Conservation (phyloP, 2,113 vertebrate genomes). For the Okapia johnstoni region DNA sequence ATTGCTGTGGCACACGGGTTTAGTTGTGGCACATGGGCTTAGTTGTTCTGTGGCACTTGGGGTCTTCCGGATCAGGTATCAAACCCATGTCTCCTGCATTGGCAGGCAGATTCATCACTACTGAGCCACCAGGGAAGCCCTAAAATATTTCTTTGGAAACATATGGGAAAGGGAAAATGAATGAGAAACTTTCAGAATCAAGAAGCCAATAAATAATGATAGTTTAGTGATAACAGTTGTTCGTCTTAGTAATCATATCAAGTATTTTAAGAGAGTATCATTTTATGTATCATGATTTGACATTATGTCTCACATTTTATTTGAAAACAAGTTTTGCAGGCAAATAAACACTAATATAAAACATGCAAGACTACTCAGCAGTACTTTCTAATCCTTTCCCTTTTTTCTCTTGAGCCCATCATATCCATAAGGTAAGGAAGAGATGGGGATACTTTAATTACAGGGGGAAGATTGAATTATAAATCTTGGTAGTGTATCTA, state of each 20-base stretch:
- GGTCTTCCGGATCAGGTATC: background rate
- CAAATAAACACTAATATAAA: background rate
- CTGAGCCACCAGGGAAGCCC: background rate
- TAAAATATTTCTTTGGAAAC: slow-evolving; percentile 3
- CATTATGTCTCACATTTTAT: background rate
- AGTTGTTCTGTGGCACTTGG: background rate
- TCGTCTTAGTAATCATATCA: background rate
- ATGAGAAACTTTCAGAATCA: background rate
- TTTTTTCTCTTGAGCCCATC: background rate
- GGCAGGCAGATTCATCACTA: background rate
- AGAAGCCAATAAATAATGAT: background rate
- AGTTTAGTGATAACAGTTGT: background rate
- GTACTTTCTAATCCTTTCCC: background rate
- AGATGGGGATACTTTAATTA: background rate
- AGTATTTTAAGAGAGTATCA: background rate
- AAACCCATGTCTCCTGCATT: background rate
- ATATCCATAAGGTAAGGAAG: background rate
- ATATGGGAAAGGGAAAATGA: background rate
- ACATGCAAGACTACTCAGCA: background rate
- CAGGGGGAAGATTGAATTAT: background rate
- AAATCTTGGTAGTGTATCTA: background rate
- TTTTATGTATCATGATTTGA: background rate
- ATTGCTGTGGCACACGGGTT: background rate
- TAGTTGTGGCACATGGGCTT: background rate
- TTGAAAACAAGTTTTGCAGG: background rate